Evolutionary conservation across 30 jellyfish, hydroid and myxozoan species (phyloP).

Genomic region (Aurelia aurita complex sp. Pacific): DNA sequence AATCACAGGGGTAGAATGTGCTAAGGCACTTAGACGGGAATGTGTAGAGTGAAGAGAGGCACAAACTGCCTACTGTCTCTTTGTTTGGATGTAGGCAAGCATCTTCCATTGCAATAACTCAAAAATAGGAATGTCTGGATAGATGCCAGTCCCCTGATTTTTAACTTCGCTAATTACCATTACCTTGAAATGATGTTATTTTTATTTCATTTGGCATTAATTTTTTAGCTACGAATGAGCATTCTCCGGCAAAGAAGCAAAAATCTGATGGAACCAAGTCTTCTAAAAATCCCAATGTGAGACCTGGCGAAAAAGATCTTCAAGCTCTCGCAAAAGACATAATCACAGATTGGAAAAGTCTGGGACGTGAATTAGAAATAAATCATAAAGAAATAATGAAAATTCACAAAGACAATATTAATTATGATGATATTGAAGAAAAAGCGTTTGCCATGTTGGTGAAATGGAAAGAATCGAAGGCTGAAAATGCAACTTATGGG

Average conservation of each 20-base stretch:
- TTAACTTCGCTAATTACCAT: too few species aligned
- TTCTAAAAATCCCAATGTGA: not conserved
- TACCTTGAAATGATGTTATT: too few species aligned
- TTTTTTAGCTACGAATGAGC: not conserved
- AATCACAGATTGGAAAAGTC: constrained; percentile 77
- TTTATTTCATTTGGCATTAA: too few species aligned
- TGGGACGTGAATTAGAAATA: constrained; percentile 79
- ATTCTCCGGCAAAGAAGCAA: constrained; percentile 31
- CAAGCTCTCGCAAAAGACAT: constrained; percentile 74
- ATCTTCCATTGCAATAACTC: too few species aligned
- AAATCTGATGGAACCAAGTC: not conserved
- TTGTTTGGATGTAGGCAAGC: too few species aligned
- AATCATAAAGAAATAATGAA: constrained; percentile 49
- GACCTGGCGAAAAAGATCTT: constrained; percentile 77
- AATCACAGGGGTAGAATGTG: too few species aligned
- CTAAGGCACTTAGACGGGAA: too few species aligned
- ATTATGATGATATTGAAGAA: constrained; percentile 86
- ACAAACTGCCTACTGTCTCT: too few species aligned
- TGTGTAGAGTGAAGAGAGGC: too few species aligned
- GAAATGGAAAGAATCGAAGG: constrained; percentile 79
- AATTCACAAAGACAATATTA: constrained; percentile 87
- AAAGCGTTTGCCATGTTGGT: constrained; percentile 88
- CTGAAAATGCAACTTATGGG: constrained; percentile 32
- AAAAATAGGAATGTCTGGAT: too few species aligned
- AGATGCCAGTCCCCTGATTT: too few species aligned